Conservation (phyloP, 2,113 vertebrate genomes). For the Hemiscyllium ocellatum region DNA sequence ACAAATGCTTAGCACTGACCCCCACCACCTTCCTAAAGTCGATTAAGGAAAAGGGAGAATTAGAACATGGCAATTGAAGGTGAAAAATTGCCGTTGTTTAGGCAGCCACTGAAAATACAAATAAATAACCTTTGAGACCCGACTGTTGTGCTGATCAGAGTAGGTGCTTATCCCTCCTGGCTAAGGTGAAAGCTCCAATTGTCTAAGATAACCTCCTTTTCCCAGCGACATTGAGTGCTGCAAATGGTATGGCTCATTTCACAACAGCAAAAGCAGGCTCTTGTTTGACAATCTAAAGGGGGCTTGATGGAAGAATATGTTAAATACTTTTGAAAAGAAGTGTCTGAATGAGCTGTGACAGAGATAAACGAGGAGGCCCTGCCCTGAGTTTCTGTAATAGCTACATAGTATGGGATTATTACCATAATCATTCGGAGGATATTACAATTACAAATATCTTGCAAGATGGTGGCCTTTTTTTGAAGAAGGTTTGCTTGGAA, state of each 20-base stretch:
- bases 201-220: constrained; percentile 55
- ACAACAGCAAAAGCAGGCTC: constrained; percentile 56
- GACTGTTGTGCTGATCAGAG: constrained; percentile 25
- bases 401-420: not conserved
- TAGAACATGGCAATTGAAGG: not conserved
- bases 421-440: not conserved
- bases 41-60: not conserved
- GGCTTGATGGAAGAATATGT: constrained; percentile 52
- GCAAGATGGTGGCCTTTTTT: not conserved
- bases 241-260: constrained; percentile 50
- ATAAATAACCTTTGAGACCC: constrained; percentile 24
- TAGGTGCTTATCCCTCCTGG: constrained; percentile 4
- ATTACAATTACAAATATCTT: constrained; percentile 1
- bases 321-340: constrained; percentile 52
- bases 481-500: not conserved
- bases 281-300: constrained; percentile 51
- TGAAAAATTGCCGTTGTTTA: not conserved
- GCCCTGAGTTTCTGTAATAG: constrained; percentile 38
- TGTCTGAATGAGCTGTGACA: constrained; percentile 43
- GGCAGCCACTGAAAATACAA: not conserved
- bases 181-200: constrained; percentile 43
- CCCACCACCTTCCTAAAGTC: not conserved
- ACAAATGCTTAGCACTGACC: not conserved
- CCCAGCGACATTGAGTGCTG: constrained; percentile 51
- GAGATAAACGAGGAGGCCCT: constrained; percentile 44